Conservation (phyloP, 2,797 vertebrate genomes). For the Pseudocheirus occidentalis region DNA sequence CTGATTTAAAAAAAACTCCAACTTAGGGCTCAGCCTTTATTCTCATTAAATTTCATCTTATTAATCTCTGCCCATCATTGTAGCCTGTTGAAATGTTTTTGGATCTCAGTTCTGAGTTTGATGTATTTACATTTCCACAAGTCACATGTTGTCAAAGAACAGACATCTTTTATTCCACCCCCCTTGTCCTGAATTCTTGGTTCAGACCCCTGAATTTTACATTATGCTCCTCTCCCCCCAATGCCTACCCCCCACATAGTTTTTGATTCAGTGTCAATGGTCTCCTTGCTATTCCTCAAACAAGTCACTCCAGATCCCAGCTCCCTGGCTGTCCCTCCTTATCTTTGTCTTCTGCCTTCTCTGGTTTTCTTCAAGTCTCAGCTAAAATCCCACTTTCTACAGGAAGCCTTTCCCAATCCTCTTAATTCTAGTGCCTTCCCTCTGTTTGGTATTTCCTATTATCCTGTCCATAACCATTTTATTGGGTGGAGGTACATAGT, state of each 20-base stretch:
- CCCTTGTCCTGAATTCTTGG: neutral
- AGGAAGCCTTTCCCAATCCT: neutral
- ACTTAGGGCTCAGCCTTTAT: neutral
- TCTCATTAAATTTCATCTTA: neutral
- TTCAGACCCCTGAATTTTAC: neutral
- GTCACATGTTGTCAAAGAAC: neutral
- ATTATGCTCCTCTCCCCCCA: neutral
- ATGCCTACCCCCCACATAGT: neutral
- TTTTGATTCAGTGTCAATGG: neutral
- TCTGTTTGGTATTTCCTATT: neutral
- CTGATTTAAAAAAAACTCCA: neutral
- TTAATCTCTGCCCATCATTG: neutral
- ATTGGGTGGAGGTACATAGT: neutral
- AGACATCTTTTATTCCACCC: neutral
- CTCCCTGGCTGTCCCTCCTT: neutral
- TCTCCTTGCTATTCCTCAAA: neutral
- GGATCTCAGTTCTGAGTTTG: neutral
- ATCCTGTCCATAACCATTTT: neutral
- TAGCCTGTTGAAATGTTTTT: neutral
- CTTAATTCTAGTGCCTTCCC: neutral
- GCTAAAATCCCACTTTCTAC: neutral
- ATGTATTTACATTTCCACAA: neutral
- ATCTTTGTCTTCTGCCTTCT: neutral
- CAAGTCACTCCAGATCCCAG: neutral
- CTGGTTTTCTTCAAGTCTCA: neutral